Evolutionary conservation across 2,797 vertebrate species (phyloP), one percentile per base, ranked within the genome.

Genomic region (Ceyx erithaca): DNA sequence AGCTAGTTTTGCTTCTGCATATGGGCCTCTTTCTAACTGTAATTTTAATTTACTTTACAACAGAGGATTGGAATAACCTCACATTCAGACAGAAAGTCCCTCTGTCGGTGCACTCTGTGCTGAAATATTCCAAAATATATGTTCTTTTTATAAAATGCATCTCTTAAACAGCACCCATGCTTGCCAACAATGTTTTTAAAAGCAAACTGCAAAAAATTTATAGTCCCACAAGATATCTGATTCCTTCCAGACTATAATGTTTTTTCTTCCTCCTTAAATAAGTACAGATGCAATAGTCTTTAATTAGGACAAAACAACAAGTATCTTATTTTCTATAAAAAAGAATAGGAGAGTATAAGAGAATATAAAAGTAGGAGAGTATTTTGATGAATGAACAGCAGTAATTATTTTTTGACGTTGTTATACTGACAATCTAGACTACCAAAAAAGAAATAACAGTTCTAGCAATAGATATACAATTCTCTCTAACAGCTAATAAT

Each of bases 31-130:
- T 94, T 85, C 68, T 64, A 37, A 77, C 16, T 48, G 16, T 71
- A 92, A 86, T 91, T 94, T 68, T 79, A 72, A 67, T 84, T 94
- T 80, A 89, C 33, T 87, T 91, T 75, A 69, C 41, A 75, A 46
- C 33, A 86, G 72, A 68, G 77, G 41, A 37, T 16, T 85, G 30
- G 23, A 92, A 86, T 17, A 90, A 66, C 14, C 12, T 64, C 3
- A 0, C 18, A 64, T 83, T 82, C 58, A 67, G 43, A n/a, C 45
- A 92, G 46, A 83, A 85, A 8, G 17, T 66, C 23, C 31, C 51
- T 64, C 58, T 58, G 28, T 46, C 73, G 55, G 6, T 70, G 2
- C 9, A 33, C 15, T 55, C 14, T 66, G 18, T 70, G 22, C 13
- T 83, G 41, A 23, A 67, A 7, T 31, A 62, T 14, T 85, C 37